A percentile compares a stretch with the other conserved stretches of the same genome.
Evolutionary conservation across 2,797 vertebrate genomes (phyloP).

Genomic region (Florisuga fusca): DNA sequence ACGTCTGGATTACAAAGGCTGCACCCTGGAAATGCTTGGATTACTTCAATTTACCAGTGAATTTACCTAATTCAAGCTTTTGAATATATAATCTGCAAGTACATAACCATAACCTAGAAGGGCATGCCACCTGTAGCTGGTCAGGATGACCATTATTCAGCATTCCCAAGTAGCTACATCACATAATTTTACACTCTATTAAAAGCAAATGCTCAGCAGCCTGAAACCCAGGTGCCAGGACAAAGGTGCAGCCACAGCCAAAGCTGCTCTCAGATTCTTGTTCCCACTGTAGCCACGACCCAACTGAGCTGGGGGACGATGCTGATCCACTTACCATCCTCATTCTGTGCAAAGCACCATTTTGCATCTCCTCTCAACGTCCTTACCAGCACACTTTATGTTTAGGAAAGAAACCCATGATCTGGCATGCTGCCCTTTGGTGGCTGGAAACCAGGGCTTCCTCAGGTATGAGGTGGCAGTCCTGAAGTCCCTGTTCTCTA

Average conservation of each 20-base stretch:
- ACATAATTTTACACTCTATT: background rate
- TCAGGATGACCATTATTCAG: background rate
- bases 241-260: background rate
- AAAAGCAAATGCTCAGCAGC: background rate
- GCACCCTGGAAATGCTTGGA: background rate
- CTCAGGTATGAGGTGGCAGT: background rate
- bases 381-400: background rate
- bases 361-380: background rate
- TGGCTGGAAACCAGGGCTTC: background rate
- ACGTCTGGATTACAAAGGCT: background rate
- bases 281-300: background rate
- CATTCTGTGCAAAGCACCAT: background rate
- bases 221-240: background rate
- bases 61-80: background rate
- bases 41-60: background rate
- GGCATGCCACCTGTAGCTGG: background rate
- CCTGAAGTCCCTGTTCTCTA: background rate
- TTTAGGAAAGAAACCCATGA: background rate
- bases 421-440: background rate
- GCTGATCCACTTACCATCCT: background rate
- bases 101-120: background rate
- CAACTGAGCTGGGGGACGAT: background rate
- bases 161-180: background rate
- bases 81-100: background rate
- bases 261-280: background rate